Evolutionary conservation across 2,797 vertebrate species (phyloP), one percentile per base, ranked within the genome.

Genomic region (Chaunax sp.): DNA sequence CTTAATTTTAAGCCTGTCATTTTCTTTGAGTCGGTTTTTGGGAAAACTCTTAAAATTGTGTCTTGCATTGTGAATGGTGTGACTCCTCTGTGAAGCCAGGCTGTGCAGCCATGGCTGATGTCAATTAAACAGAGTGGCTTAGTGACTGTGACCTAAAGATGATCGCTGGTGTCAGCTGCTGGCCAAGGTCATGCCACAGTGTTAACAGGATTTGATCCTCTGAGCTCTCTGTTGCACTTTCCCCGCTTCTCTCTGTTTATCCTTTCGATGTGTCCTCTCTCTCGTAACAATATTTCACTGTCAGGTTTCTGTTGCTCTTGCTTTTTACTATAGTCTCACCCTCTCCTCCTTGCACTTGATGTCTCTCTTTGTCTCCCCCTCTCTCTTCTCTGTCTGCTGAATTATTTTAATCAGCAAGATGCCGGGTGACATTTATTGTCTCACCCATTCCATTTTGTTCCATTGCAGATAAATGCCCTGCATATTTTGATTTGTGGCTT

Each of bases 181-280:
- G 89, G 92, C 89, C 92, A 92, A 92, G 93, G 91, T 90, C 92
- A 86, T 16, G 91, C 82, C 88, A 91, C 85, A 69, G 85, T 88
- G 86, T 93, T 93, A 94, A 93, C 88, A 88, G 90, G 93, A 94
- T 93, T 92, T 94, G 87, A 92, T 91, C 89, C 77, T 81, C 72
- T 5, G 53, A 66, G 80, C 81, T 83, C 64, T 71, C 70, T 25
- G 44, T 57, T 63, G 76, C 77, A 82, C 81, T 82, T 86, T 82
- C 84, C 76, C 38, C 6, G 15, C 61, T 62, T 65, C 73, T 62
- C 66, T 69, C 63, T 65, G 75, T 89, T 85, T 80, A 81, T 85
- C 73, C 80, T 72, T 50, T 77, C 69, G 22, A 38, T 61, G 43
- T 58, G 62, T 81, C 79, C 59, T 23, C 6, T 77, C 78, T 87